Evolutionary conservation across 2,797 vertebrate genomes (phyloP), one percentile per base, ranked within the genome.

Genomic region (Erethizon dorsatum): DNA sequence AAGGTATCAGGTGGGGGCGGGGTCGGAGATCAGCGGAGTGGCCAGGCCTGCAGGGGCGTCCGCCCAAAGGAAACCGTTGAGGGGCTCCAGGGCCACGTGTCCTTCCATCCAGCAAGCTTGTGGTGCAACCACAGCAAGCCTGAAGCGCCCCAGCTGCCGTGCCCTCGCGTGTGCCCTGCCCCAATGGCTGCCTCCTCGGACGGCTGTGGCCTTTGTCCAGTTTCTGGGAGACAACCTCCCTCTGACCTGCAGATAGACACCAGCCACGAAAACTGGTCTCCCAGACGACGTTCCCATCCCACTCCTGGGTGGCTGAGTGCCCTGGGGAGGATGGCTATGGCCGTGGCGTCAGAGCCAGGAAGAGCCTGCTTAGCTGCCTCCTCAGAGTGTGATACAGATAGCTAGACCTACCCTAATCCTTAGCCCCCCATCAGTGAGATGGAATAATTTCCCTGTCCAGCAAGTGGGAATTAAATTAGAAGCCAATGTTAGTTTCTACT

Each of bases 11-110:
- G 11, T 37, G 50, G 61, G 71, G 50, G 28, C 54, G 22, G 57
- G 73, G 50, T 1, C 33, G 2, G 50, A 67, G 67, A 37, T 88
- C 78, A n/a, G 56, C 20, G 33, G 14, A 6, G 47, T 6, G 54
- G 71, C 57, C 57, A 1, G 57, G 61, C 56, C 57, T 14, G 26
- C 10, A 0, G 50, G 24, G 77, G 57, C 13, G 20, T 50, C 54
- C 0, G 24, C 56, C 31, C 56, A 0, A 4, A 95, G 97, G 94
- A 96, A 97, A 88, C 45, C 9, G 82, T 88, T 50, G 82, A 78
- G 96, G 96, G 96, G 96, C 97, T 93, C 96, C 83, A 6, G 96
- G 89, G 96, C 95, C 98, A 97, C 96, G 96, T 98, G 98, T 97
- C 89, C 84, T 95, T 65, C 22, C 41, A 83, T 63, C 56, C 98